phyloP scores from a whole-genome alignment of 2,888 invertebrate genomes.

The Ophraella communa region DNA sequence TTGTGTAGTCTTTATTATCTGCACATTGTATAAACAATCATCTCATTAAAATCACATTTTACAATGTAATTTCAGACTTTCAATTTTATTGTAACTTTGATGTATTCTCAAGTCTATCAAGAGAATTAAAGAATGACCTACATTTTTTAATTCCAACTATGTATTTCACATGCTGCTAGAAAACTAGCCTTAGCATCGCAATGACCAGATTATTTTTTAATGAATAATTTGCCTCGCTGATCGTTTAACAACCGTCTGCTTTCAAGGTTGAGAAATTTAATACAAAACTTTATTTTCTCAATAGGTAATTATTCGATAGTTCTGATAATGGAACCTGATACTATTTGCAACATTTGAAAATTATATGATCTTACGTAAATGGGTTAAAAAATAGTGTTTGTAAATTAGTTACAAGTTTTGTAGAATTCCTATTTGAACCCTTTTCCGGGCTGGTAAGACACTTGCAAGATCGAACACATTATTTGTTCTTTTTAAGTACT shows the following conservation, averaged over 20 bases:
- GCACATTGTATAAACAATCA: background rate
- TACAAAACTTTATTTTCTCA: constrained; percentile 17
- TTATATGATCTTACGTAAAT: too few relatives aligned
- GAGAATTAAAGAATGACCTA: constrained; percentile 19
- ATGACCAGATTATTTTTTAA: constrained; percentile 21
- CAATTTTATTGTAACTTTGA: background rate
- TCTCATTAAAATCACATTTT: background rate
- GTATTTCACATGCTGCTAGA: background rate
- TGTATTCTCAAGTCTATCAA: background rate
- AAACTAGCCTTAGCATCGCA: constrained; percentile 1
- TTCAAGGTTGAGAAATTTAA: constrained; percentile 21
- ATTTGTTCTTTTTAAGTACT: too few relatives aligned
- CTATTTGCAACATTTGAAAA: background rate
- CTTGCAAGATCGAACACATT: too few relatives aligned
- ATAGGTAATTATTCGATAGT: constrained; percentile 9
- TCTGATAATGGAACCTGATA: background rate
- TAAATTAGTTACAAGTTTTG: too few relatives aligned
- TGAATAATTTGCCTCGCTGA: constrained; percentile 17
- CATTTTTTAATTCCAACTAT: constrained; percentile 5
- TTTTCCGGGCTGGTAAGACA: too few relatives aligned
- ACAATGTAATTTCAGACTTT: background rate
- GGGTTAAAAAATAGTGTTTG: too few relatives aligned
- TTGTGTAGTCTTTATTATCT: background rate
- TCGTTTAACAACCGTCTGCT: constrained; percentile 19
- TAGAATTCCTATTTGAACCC: too few relatives aligned